Base-by-base conservation (phyloP, 2,113 vertebrate species). In the Orientallactaga bullata region DNA sequence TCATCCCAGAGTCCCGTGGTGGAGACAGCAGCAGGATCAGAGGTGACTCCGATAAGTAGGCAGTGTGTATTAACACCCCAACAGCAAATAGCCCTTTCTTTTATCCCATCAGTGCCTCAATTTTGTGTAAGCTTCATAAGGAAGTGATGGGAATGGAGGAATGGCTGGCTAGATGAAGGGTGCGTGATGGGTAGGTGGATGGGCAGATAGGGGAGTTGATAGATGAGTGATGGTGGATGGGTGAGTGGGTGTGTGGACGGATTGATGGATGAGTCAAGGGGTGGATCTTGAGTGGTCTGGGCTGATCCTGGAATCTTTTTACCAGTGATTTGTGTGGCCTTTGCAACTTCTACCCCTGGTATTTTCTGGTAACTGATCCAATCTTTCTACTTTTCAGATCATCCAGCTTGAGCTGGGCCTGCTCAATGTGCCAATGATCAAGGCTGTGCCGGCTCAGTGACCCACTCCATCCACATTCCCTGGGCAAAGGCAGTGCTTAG, bases 381-480 rank as follows among this genome's bases (percentile, higher is more conserved):
- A 17, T 16, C 39, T 3, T 58, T 65, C 81, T 5, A 30, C 37
- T n/a, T 66, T 72, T 61, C 32, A 85, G 39, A 58, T 47, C 47
- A 30, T 8, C 20, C 39, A 28, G 30, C 69, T 20, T 20, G 72
- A 68, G 23, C 6, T 3, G 35, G 68, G 32, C 47, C 78, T 47
- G 61, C 39, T 55, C 76, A 0, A 1, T 77, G 15, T 47, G n/a
- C 32, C n/a, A 35, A 5, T 4, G 11, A 4, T 2, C 2, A 12
- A 76, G 66, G 30, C 58, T 16, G 42, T 4, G 2, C 15, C 2
- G 11, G 7, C 6, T 28, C 1, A 9, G 16, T 11, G 61, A 23
- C 30, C 51, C 4, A 0, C 55, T 78, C 65, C 65, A 13, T 68
- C 4, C 0, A 1, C 24, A 23, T 4, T 18, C 66, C 13, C 24